phyloP scores from a whole-genome alignment of 2,113 vertebrate genomes.

The Heterocephalus glaber region DNA sequence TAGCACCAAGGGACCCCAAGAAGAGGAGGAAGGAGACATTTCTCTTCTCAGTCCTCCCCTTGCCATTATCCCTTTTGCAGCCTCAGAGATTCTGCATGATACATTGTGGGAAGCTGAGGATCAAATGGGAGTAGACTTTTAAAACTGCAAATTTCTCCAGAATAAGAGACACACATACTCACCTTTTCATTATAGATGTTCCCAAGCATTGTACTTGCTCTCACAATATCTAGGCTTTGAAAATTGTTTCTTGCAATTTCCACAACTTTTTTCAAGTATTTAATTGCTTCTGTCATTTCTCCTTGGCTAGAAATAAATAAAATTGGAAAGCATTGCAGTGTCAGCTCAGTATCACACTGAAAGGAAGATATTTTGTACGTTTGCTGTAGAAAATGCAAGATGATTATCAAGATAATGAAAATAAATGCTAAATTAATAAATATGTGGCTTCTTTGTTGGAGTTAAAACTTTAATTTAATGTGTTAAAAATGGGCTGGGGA shows the following conservation, averaged over 20 bases:
- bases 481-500: no score
- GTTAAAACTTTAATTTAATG: neutral
- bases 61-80: neutral
- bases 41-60: neutral
- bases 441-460: neutral
- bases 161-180: conserved; percentile 68
- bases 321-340: neutral
- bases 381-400: neutral
- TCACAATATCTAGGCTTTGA: conserved; percentile 82
- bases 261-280: conserved; percentile 83
- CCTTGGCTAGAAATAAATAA: conserved; percentile 84
- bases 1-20: neutral
- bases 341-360: neutral
- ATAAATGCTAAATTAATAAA: neutral
- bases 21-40: neutral
- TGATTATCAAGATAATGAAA: conserved; percentile 8
- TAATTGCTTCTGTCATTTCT: conserved; percentile 79
- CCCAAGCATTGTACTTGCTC: conserved; percentile 84
- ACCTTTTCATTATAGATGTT: conserved; percentile 86
- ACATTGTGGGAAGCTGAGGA: neutral
- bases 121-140: neutral
- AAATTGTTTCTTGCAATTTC: conserved; percentile 78
- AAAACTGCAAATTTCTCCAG: neutral
- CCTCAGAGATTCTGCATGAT: neutral
- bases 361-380: neutral